phyloP scores from a whole-genome alignment of 2,888 invertebrate genomes.

The Chydorus sphaericus region DNA sequence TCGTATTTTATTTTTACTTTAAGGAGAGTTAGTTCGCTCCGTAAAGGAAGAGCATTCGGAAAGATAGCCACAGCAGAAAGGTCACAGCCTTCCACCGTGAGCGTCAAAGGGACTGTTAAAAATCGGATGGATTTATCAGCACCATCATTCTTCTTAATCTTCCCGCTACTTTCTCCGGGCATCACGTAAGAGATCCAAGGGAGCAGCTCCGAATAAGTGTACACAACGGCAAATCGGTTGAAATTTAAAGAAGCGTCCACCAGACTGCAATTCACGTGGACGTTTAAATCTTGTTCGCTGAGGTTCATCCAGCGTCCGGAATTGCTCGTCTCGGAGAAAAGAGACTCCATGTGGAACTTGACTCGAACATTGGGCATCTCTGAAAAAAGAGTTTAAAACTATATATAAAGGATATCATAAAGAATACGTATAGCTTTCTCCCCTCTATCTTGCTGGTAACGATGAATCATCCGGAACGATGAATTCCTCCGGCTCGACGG shows the following conservation, averaged over 20 bases:
- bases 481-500: too few relatives aligned
- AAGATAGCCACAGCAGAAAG: background rate
- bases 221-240: background rate
- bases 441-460: too few relatives aligned
- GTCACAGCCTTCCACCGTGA: background rate
- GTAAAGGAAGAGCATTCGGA: background rate
- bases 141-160: background rate
- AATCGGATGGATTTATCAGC: background rate
- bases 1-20: too few relatives aligned
- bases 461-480: too few relatives aligned
- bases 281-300: background rate
- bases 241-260: background rate
- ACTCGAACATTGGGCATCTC: too few relatives aligned
- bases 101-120: background rate
- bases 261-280: background rate
- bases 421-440: too few relatives aligned
- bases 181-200: background rate
- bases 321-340: slow-evolving; percentile 2
- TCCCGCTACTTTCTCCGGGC: too few relatives aligned
- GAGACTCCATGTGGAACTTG: background rate
- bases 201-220: background rate
- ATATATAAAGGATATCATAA: too few relatives aligned
- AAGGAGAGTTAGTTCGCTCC: background rate
- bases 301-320: slow-evolving; percentile 2
- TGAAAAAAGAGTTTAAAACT: too few relatives aligned